Base-by-base conservation (phyloP, 2,797 vertebrate species). In the Coregonus sp. region DNA sequence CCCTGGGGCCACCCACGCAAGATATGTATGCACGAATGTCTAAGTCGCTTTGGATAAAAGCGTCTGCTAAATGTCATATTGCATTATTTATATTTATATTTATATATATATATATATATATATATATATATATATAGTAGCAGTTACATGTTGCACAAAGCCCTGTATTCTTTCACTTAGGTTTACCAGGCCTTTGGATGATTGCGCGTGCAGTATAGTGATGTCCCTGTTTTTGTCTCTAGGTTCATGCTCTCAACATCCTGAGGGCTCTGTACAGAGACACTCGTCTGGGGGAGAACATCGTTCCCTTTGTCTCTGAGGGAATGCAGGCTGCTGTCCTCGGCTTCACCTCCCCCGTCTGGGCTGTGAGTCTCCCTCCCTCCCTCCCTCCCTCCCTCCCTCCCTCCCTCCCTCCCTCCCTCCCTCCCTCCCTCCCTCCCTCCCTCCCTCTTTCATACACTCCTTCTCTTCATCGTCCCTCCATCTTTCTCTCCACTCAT, bases 171-270 rank as follows among this genome's bases (percentile, higher is more conserved):
- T 25, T 25, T 25, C 25, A 25, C 25, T 25, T 25, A 25, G 25
- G 25, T 1, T 25, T 1, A 33, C 31, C 31, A 33, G 31, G 31
- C 31, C 31, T 33, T 33, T 33, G 31, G 2, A 3, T 47, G 40
- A 12, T 59, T n/a, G 16, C n/a, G 6, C 5, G 16, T 59, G 18
- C 16, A 20, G 56, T n/a, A n/a, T 59, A 18, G 5, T 59, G 56
- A 59, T 4, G 25, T 15, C 63, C 3, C 63, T 15, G 20, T 37
- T 14, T 78, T 20, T 82, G 7, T n/a, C 37, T 6, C 0, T 86
- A 99, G 97, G 98, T 99, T 84, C 98, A 99, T 50, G 96, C 97
- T 82, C 92, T 99, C 84, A 99, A 99, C 94, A 96, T 98, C 88
- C 94, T 99, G 37, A 87, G 97, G 78, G 96, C 98, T 2, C 90